A percentile compares a stretch with the other conserved stretches of the same genome.
Evolutionary conservation across 1,140 invertebrate species (phyloP).

Genomic region (Nomia melanderi): DNA sequence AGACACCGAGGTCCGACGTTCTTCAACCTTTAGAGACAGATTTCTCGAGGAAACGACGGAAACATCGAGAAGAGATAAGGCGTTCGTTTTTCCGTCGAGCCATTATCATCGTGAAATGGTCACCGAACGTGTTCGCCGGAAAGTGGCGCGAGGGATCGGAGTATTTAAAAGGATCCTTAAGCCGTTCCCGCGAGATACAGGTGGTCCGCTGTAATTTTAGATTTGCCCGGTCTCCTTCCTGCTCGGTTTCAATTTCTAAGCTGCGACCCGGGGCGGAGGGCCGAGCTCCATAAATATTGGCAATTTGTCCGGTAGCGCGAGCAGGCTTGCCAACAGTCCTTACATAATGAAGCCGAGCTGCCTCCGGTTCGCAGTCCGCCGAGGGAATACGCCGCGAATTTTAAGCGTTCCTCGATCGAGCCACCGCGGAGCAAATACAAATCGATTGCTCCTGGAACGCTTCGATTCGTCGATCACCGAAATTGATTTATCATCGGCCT

Average conservation of each 20-base stretch:
- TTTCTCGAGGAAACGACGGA: not conserved
- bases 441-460: not conserved
- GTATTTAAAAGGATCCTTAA: no score
- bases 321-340: slow-evolving; percentile 20
- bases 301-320: slow-evolving; percentile 47
- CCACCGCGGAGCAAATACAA: not conserved
- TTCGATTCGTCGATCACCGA: slow-evolving; percentile 2
- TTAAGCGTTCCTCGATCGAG: not conserved
- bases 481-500: not conserved
- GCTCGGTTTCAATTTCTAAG: not conserved
- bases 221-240: not conserved
- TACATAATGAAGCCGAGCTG: slow-evolving; percentile 30
- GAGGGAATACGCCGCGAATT: slow-evolving; percentile 14
- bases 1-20: no score
- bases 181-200: no score
- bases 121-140: not conserved
- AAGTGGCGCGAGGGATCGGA: no score
- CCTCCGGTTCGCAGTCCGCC: slow-evolving; percentile 6
- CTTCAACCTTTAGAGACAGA: not conserved
- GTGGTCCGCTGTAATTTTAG: not conserved
- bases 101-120: slow-evolving; percentile 11
- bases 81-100: not conserved
- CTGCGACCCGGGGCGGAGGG: not conserved
- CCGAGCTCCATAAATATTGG: slow-evolving; percentile 43
- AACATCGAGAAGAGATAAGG: no score